These are phyloP conservation scores for Ailurus styani DNA, from an alignment of 2,113 vertebrate genomes.

Conservation along the genomic window DNA sequence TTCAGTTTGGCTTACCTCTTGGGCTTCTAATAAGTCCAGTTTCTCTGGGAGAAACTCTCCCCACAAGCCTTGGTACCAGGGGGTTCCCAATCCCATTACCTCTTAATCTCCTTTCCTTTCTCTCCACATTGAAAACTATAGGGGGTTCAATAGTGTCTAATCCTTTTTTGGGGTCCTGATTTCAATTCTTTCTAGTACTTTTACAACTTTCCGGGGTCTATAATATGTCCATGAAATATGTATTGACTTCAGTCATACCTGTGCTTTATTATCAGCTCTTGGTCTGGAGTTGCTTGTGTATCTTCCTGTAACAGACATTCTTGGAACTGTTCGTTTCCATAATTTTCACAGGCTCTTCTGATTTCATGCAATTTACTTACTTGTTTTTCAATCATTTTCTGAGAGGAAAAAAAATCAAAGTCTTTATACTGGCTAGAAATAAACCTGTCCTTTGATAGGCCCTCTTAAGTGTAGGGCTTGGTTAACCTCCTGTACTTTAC, in stretches of 20 bases:
- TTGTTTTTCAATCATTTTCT: constrained; percentile 63
- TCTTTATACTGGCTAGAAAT: constrained; percentile 3
- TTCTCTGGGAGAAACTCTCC: neutral
- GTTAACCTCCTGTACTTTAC: neutral
- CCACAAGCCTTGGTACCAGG: neutral
- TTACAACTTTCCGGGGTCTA: neutral
- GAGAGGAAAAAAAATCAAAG: neutral
- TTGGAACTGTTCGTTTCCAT: constrained; percentile 14
- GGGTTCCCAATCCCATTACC: neutral
- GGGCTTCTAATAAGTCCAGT: neutral
- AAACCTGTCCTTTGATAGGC: neutral
- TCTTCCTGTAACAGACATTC: constrained; percentile 42
- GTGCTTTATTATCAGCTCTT: constrained; percentile 14
- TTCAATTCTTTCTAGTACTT: constrained; percentile 22
- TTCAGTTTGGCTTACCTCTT: constrained; percentile 19
- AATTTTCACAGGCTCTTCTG: neutral
- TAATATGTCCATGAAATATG: neutral
- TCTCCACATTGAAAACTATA: neutral
- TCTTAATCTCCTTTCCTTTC: neutral
- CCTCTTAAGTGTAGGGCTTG: neutral
- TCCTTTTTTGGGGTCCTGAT: neutral
- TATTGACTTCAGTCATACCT: constrained; percentile 36
- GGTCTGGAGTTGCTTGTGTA: neutral
- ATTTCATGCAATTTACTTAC: constrained; percentile 4
- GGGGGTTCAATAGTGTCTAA: neutral